Conservation (phyloP, 30 jellyfish, hydroid and myxozoan genomes). For the Hydractinia echinata region DNA sequence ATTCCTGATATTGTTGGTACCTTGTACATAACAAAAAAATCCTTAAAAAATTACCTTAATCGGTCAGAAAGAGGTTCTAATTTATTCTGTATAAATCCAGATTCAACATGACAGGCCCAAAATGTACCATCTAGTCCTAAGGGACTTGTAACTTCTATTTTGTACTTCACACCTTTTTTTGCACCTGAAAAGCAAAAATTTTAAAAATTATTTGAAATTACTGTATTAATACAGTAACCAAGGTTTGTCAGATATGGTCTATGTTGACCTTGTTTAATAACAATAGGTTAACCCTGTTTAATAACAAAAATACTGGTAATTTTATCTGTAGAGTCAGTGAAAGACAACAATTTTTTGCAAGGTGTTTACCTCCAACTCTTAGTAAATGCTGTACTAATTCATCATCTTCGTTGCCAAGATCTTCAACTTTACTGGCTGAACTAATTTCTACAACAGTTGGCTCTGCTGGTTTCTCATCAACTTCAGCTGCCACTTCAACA, state of each 20-base stretch:
- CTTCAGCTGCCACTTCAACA: background rate
- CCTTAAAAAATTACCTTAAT: slow-evolving; percentile 20
- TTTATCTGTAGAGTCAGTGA: no score
- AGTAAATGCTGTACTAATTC: background rate
- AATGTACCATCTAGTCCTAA: slow-evolving; percentile 22
- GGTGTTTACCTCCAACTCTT: slow-evolving; percentile 1
- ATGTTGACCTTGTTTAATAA: no score
- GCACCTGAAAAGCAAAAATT: slow-evolving; percentile 16
- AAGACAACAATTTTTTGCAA: no score
- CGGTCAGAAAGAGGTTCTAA: slow-evolving; percentile 24
- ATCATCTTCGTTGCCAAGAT: background rate
- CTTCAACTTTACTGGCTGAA: background rate
- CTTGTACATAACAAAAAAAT: background rate
- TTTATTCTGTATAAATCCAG: slow-evolving; percentile 21
- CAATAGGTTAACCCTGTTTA: no score
- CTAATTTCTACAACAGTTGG: background rate
- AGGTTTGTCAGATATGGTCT: no score
- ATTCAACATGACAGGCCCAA: slow-evolving; percentile 25
- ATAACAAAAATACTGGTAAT: no score
- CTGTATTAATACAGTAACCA: no score
- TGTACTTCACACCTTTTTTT: slow-evolving; percentile 22
- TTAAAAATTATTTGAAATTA: no score
- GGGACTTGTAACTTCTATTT: slow-evolving; percentile 34
- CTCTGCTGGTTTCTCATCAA: background rate
- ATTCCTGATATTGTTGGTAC: background rate